A percentile compares a stretch with the other conserved stretches of the same genome.
Evolutionary conservation across 2,888 invertebrate species (phyloP).

Genomic region (Pimpla rufipes): DNA sequence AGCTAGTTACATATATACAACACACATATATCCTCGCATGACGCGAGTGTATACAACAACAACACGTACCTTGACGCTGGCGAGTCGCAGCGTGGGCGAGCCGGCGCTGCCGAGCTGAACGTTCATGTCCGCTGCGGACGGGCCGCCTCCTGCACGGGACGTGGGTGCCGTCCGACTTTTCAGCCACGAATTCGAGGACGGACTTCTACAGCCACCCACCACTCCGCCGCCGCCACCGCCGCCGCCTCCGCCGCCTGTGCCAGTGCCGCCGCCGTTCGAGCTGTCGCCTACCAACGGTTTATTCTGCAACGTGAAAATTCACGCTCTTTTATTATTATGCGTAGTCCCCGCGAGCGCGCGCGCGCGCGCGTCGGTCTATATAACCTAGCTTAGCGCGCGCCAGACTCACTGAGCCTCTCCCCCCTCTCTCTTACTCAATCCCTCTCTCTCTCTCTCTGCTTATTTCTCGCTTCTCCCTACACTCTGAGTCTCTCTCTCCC

Average conservation of each 20-base stretch:
- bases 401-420: too few relatives aligned
- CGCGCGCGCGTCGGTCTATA: too few relatives aligned
- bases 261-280: conserved; percentile 75
- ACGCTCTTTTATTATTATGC: conserved; percentile 40
- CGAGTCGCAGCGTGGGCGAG: conserved; percentile 86
- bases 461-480: neutral
- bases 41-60: neutral
- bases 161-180: conserved; percentile 84
- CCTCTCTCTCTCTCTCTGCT: too few relatives aligned
- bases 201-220: conserved; percentile 76
- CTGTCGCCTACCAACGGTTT: conserved; percentile 79
- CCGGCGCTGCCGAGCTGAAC: conserved; percentile 86
- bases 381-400: too few relatives aligned
- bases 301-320: conserved; percentile 75
- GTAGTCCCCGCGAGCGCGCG: neutral
- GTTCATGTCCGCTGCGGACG: conserved; percentile 86
- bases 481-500: too few relatives aligned
- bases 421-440: too few relatives aligned
- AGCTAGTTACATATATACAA: conserved; percentile 5
- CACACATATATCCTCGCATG: neutral
- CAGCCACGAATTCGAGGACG: conserved; percentile 82
- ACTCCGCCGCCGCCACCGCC: conserved; percentile 68
- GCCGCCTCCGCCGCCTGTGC: conserved; percentile 71
- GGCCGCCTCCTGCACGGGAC: conserved; percentile 81
- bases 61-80: conserved; percentile 82